Conservation (phyloP, 2,113 vertebrate species). For the Numenius arquata region DNA sequence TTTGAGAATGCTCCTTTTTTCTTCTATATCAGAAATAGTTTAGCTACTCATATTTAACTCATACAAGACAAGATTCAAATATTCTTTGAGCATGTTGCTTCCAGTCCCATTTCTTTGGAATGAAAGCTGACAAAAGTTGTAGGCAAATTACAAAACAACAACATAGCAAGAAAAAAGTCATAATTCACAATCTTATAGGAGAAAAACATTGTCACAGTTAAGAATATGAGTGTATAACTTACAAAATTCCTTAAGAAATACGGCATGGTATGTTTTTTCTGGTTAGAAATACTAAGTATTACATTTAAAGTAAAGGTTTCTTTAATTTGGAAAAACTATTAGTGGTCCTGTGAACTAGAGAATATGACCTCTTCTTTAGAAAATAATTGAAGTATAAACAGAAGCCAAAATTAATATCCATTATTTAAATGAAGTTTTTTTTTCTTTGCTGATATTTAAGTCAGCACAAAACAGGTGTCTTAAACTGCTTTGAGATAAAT, state of each 20-base stretch:
- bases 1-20: neutral
- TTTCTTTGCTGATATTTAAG: neutral
- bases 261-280: neutral
- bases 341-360: neutral
- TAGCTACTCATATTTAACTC: neutral
- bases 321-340: neutral
- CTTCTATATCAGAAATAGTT: neutral
- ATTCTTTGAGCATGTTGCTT: neutral
- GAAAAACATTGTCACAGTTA: neutral
- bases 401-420: neutral
- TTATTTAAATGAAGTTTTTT: accelerated
- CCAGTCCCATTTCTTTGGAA: neutral
- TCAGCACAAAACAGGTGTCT: neutral
- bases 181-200: neutral
- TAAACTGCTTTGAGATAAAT: neutral
- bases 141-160: neutral
- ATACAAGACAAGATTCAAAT: neutral
- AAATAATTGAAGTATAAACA: neutral
- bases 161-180: neutral
- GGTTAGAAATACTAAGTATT: neutral
- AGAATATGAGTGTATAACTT: neutral
- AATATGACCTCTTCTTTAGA: neutral
- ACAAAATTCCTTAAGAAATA: neutral
- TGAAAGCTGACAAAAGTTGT: neutral
- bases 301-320: neutral